Conservation (phyloP, 37 sponge, comb jelly and placozoan genomes). For the Ephydatia muelleri region DNA sequence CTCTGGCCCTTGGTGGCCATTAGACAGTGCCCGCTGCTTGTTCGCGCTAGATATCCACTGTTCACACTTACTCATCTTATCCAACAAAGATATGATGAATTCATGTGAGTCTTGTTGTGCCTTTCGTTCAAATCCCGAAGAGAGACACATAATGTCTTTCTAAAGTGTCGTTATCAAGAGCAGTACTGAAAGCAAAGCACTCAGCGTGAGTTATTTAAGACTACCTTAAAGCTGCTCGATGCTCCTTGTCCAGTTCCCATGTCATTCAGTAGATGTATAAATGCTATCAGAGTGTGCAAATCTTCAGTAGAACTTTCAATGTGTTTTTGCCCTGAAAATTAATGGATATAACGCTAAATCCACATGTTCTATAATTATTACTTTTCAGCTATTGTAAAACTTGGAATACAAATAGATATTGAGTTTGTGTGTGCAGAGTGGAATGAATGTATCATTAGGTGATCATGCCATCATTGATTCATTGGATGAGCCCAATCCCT, state of each 20-base stretch:
- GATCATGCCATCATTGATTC: not conserved
- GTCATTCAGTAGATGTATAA: not conserved
- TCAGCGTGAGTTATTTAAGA: too few species aligned
- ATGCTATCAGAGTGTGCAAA: not conserved
- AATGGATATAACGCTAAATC: not conserved
- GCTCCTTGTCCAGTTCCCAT: not conserved
- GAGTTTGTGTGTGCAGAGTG: too few species aligned
- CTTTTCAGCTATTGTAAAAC: not conserved
- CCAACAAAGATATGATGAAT: not conserved
- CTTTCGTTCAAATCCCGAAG: not conserved
- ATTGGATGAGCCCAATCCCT: too few species aligned
- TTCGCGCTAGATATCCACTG: not conserved
- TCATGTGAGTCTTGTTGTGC: not conserved
- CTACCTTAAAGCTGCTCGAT: not conserved
- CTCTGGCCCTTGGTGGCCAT: too few species aligned
- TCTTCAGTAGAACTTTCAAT: not conserved
- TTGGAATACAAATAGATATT: too few species aligned
- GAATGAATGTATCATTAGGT: too few species aligned
- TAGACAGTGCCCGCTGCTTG: too few species aligned
- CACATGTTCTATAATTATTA: too few species aligned
- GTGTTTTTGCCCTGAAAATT: not conserved
- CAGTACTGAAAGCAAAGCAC: not conserved
- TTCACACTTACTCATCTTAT: not conserved
- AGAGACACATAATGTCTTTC: not conserved
- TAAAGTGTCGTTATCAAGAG: not conserved